Percentiles rank a stretch among this genome's conserved stretches.
Conservation (phyloP, 2,113 vertebrate genomes). For the Lipophrys pholis region DNA sequence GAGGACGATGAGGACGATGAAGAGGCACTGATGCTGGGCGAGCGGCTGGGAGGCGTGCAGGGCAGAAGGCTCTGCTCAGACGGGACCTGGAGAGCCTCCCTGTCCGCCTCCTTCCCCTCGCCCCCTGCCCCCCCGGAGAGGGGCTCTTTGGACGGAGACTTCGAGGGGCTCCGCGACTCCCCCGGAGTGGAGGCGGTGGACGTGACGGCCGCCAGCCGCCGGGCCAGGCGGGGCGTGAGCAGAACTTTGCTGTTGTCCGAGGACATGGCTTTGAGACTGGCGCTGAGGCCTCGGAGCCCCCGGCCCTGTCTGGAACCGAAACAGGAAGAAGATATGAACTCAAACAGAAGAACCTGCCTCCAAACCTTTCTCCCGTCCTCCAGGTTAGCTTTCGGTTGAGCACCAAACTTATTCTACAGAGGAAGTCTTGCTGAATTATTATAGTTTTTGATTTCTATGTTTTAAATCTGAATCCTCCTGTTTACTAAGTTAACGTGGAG, state of each 20-base stretch:
- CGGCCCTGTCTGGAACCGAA: conserved; percentile 85
- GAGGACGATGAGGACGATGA: conserved; percentile 87
- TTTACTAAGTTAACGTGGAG: too few relatives aligned
- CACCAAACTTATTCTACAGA: too few relatives aligned
- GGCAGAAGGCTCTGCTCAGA: conserved; percentile 75
- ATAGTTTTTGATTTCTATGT: too few relatives aligned
- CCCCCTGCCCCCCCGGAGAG: conserved; percentile 76
- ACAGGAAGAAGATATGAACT: too few relatives aligned
- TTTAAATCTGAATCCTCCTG: too few relatives aligned
- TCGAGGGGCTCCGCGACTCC: conserved; percentile 82
- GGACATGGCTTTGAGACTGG: conserved; percentile 83
- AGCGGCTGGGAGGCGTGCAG: conserved; percentile 85
- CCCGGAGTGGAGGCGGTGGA: conserved; percentile 80
- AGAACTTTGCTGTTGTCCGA: conserved; percentile 92
- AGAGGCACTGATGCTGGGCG: conserved; percentile 93
- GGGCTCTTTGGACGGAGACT: conserved; percentile 85
- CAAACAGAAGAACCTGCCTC: too few relatives aligned
- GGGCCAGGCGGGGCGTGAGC: conserved; percentile 90
- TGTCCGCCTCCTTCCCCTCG: conserved; percentile 29
- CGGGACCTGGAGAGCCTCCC: conserved; percentile 29
- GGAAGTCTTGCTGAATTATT: too few relatives aligned
- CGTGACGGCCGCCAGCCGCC: conserved; percentile 84
- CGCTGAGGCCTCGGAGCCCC: conserved; percentile 87
- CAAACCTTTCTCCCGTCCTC: too few relatives aligned
- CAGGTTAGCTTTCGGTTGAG: too few relatives aligned